Conservation (phyloP, 2,113 vertebrate genomes). For the Athene cunicularia region DNA sequence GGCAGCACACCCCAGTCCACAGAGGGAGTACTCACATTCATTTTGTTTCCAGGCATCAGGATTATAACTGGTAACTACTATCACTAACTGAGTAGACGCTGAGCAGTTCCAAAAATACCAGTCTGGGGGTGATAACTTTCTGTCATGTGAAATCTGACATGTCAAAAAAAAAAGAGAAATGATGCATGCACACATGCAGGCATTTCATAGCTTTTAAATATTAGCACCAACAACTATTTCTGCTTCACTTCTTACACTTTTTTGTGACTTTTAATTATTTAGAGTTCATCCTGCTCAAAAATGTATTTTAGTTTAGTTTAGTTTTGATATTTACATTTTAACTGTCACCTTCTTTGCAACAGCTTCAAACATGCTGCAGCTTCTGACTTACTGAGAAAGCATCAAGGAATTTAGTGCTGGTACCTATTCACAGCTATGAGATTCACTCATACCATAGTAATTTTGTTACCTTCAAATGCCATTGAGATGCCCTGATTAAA, state of each 20-base stretch:
- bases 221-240: not conserved
- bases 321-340: slow-evolving; percentile 4
- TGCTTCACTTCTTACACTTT: not conserved
- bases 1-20: not conserved
- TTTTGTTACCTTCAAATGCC: not conserved
- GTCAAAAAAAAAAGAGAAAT: not conserved
- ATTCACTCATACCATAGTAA: not conserved
- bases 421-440: not conserved
- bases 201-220: slow-evolving; percentile 8
- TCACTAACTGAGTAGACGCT: not conserved
- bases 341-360: not conserved
- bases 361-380: not conserved
- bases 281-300: not conserved
- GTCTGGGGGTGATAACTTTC: not conserved
- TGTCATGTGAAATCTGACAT: not conserved
- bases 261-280: not conserved
- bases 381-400: not conserved
- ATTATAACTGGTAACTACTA: not conserved
- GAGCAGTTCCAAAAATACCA: not conserved
- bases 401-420: not conserved
- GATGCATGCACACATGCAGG: not conserved
- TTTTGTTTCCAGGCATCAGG: not conserved
- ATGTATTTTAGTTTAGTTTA: not conserved
- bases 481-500: not conserved
- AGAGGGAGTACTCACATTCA: not conserved